Evolutionary conservation across 2,888 invertebrate species (phyloP).

Genomic region (Ptychoptera albimana): DNA sequence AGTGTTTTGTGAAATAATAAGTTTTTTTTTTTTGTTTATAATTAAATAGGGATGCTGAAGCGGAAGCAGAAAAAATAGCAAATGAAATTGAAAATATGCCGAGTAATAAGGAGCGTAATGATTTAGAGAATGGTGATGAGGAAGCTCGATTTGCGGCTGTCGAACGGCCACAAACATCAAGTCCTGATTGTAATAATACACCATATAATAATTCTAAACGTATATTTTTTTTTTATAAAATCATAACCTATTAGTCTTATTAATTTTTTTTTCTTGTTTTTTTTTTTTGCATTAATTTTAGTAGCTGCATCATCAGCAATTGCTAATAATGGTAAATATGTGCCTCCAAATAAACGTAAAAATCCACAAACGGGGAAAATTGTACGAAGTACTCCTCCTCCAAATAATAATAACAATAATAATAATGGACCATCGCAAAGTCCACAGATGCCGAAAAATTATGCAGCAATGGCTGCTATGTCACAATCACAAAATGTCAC

Average conservation of each 20-base stretch:
- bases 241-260: no score
- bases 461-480: conserved; percentile 12
- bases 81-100: conserved; percentile 84
- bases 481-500: conserved; percentile 18
- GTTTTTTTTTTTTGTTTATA: not conserved
- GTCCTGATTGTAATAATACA: conserved; percentile 3
- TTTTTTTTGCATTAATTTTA: not conserved
- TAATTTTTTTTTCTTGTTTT: no score
- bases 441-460: conserved; percentile 10
- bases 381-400: conserved; percentile 44
- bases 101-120: conserved; percentile 61
- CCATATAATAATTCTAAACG: no score
- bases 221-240: no score
- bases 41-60: conserved; percentile 25
- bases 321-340: conserved; percentile 39
- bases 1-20: no score
- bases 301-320: conserved; percentile 4
- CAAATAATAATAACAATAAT: conserved; percentile 17
- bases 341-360: conserved; percentile 66
- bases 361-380: conserved; percentile 44
- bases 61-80: conserved; percentile 76
- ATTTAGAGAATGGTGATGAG: conserved; percentile 85
- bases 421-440: conserved; percentile 1
- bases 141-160: conserved; percentile 81
- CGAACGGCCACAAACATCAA: conserved; percentile 35